These are phyloP conservation scores for Lytechinus pictus DNA, from an alignment of 35 echinoderm and acorn worm species.

Conservation along the genomic window DNA sequence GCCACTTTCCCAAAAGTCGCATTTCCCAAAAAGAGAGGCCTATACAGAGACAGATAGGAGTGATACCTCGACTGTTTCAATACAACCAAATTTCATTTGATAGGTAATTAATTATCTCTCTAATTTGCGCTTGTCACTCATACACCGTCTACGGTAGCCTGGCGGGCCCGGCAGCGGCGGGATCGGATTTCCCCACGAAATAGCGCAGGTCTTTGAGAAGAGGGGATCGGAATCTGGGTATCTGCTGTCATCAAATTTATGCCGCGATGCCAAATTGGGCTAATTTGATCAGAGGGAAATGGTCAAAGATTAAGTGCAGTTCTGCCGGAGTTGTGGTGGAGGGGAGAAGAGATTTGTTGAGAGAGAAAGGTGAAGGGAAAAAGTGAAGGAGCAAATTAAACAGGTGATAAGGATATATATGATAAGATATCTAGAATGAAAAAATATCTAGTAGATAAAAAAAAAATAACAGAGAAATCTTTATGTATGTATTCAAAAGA, in stretches of 20 bases:
- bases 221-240: background rate
- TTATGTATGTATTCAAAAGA: background rate
- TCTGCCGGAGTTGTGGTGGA: background rate
- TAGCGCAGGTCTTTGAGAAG: background rate
- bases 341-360: background rate
- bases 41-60: background rate
- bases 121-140: conserved; percentile 37
- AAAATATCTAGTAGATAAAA: background rate
- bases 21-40: background rate
- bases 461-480: background rate
- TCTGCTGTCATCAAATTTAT: conserved; percentile 19
- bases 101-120: conserved; percentile 42
- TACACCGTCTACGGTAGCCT: background rate
- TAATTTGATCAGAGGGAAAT: background rate
- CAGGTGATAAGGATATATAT: background rate
- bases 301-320: background rate
- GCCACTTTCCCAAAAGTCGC: background rate
- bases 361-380: background rate
- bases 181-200: background rate
- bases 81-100: conserved; percentile 37
- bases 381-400: conserved; percentile 22
- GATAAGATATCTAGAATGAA: background rate
- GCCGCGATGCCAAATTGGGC: background rate
- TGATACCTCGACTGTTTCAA: background rate
- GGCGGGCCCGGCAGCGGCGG: background rate